Conservation (phyloP, 1,140 invertebrate genomes). For the Brachionus rotundiformis region DNA sequence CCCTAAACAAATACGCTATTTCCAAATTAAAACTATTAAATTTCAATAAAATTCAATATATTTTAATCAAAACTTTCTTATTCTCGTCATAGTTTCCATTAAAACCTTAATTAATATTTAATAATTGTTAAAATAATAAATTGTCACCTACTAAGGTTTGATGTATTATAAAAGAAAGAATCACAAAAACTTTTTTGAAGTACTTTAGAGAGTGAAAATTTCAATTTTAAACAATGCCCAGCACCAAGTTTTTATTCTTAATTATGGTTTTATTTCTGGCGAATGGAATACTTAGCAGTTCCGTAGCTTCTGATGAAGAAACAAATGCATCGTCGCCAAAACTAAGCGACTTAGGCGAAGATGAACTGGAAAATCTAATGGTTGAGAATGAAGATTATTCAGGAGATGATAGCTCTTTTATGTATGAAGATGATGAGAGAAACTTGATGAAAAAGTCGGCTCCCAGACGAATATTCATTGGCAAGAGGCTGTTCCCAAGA, state of each 20-base stretch:
- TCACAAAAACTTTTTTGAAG: no score
- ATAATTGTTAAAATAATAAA: background rate
- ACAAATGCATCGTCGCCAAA: background rate
- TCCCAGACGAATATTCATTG: constrained; percentile 48
- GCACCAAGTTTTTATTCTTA: background rate
- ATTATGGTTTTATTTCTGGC: background rate
- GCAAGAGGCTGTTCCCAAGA: background rate
- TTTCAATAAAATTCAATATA: background rate
- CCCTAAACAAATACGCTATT: background rate
- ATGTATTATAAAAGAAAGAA: background rate
- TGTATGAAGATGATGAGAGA: background rate
- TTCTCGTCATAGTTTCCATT: background rate
- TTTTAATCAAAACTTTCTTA: constrained; percentile 5
- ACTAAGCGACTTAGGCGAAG: background rate
- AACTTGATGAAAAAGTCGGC: constrained; percentile 18
- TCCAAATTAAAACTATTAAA: constrained; percentile 1
- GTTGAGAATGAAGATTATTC: background rate
- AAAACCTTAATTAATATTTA: background rate
- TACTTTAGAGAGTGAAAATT: background rate
- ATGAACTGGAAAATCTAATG: background rate
- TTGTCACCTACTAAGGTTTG: background rate
- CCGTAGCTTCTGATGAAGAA: background rate
- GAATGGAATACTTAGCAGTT: background rate
- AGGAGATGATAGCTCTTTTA: background rate
- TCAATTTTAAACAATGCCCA: background rate